Base-by-base conservation (phyloP, 2,888 invertebrate genomes). In the Netelia melanura region DNA sequence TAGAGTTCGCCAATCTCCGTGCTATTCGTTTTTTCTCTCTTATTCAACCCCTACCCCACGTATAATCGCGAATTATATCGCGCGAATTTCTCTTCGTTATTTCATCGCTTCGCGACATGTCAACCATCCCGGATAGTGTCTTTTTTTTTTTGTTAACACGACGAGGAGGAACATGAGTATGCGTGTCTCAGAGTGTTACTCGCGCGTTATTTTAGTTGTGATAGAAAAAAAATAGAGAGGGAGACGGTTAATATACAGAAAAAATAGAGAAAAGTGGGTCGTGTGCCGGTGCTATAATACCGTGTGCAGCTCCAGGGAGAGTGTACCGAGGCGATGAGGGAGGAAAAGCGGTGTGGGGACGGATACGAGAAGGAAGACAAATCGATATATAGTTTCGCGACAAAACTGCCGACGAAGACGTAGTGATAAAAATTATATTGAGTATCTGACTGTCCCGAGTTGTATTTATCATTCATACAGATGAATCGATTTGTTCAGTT, bases 211-310 rank as follows among this genome's bases (percentile, higher is more conserved):
- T 30, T 30, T 30, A 30, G 30, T 30, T 30, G 2, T 30, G 30
- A 30, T 30, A 30, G 30, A 30, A 3, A 30, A 48, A 38, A 70
- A 61, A 62, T 38, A 25, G 38, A 56, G 64, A 76, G 56, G 56
- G 38, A 64, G 62, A 54, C 11, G 17, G 54, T 67, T 56, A 67
- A 58, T 67, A 14, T 0, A 14, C 43, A 58, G 67, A 71, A 68
- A 79, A 79, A 76, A 61, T 44, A 54, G 68, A 67, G 72, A 72
- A 72, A 82, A 85, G 67, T 85, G 71, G 85, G 79, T 80, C 82
- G 72, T 48, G 64, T 65, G 72, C 71, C 65, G 21, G 30, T 30
- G 30, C 30, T 30, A 30, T 62, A 72, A 65, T 72, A 56, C 65
- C 62, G 9, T 79, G 79, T 68, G 61, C 71, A 54, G 67, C 76